Evolutionary conservation across 2,797 vertebrate species (phyloP), one percentile per base, ranked within the genome.

Genomic region (Holocentrus rufus): DNA sequence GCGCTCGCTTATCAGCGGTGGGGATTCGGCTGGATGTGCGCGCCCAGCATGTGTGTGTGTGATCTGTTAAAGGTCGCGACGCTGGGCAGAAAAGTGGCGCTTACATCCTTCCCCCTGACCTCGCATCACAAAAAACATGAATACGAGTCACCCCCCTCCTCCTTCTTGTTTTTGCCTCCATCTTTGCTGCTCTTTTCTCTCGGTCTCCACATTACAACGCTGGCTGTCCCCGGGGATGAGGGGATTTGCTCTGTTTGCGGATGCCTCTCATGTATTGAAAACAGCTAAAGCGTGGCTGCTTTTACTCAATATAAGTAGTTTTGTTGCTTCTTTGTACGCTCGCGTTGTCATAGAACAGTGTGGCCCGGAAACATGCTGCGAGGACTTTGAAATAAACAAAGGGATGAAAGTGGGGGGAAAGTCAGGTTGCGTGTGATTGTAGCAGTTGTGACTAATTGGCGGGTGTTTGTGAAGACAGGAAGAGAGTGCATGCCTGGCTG

Each of bases 1-100:
- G n/a, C 34, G 15, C 31, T 22, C 30, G 47, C 17, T 60, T 7
- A 65, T 62, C 55, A 2, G 56, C 57, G 30, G 42, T 44, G 27
- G 14, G 55, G 30, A 49, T 69, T 57, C 60, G 27, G 56, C 13
- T 27, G 23, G 20, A 36, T n/a, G 39, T 47, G 65, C 58, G 8
- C 6, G 34, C 10, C 9, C 52, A 47, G 64, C 25, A 9, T 39
- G 63, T 65, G 63, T 42, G 64, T 55, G 64, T 55, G 64, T 55
- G 49, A 69, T 74, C 36, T 34, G 0, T 69, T 68, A 74, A 83
- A 83, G 76, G 76, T 85, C 80, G 76, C 27, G 15, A 14, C 58
- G 54, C 23, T 7, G 66, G 22, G 55, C 67, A 53, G 66, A 5
- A 5, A 60, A 63, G 62, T 1, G 1, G 34, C 8, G 60, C 42